Percentiles rank a stretch among this genome's conserved stretches.
These are phyloP conservation scores for Ondatra zibethicus DNA, from an alignment of 2,113 vertebrate genomes.

Conservation along the genomic window DNA sequence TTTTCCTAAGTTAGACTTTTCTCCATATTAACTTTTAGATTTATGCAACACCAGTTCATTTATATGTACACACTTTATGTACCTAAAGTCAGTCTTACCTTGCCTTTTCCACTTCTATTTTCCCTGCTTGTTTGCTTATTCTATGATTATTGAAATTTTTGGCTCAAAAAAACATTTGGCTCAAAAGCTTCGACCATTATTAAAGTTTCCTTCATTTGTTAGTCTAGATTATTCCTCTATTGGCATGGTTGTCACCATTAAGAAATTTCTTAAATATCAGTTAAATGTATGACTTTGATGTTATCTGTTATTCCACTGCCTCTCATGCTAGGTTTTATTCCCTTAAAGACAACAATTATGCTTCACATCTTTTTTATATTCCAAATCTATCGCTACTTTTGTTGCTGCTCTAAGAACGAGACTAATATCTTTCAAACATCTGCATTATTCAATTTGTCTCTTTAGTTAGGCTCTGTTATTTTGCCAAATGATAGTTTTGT, in stretches of 20 bases:
- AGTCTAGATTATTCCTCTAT: neutral
- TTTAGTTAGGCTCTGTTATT: neutral
- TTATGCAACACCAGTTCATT: neutral
- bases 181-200: neutral
- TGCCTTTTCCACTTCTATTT: neutral
- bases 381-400: neutral
- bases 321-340: neutral
- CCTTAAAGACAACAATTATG: neutral
- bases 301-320: neutral
- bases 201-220: neutral
- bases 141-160: neutral
- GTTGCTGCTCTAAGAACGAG: neutral
- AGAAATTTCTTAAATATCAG: neutral
- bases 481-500: neutral
- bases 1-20: neutral
- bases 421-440: neutral
- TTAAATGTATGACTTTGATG: neutral
- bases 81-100: neutral
- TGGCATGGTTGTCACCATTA: neutral
- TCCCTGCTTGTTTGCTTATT: neutral
- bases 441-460: neutral
- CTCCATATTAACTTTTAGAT: neutral
- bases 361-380: neutral
- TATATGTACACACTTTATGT: rapidly evolving
- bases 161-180: neutral